Evolutionary conservation across 2,888 invertebrate genomes (phyloP).

Genomic region (Parochlus steinenii): DNA sequence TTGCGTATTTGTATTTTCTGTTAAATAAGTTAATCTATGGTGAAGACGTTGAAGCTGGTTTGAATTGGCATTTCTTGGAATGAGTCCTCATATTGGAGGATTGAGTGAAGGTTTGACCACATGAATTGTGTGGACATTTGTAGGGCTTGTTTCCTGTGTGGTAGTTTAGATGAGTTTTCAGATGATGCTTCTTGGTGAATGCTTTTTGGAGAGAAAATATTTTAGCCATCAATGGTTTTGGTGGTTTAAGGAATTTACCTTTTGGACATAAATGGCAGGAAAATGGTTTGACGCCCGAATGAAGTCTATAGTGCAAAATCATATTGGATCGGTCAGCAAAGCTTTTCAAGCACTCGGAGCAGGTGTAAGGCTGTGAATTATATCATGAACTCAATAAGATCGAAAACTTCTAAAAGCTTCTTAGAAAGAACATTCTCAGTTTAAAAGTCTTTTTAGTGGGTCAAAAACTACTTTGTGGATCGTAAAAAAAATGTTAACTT

Average conservation of each 20-base stretch:
- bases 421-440: background rate
- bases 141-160: conserved; percentile 74
- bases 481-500: background rate
- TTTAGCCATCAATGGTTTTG: conserved; percentile 31
- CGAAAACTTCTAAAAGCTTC: too few relatives aligned
- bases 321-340: conserved; percentile 75
- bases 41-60: too few relatives aligned
- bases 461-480: background rate
- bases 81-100: conserved; percentile 79
- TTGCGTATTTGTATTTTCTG: too few relatives aligned
- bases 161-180: conserved; percentile 71
- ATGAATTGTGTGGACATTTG: conserved; percentile 44
- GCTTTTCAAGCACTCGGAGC: conserved; percentile 63
- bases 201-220: conserved; percentile 44
- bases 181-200: conserved; percentile 72
- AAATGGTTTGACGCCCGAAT: conserved; percentile 65
- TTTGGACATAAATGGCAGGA: conserved; percentile 33
- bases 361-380: conserved; percentile 67
- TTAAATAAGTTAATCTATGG: too few relatives aligned
- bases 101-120: conserved; percentile 63
- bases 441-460: background rate
- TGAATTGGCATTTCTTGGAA: conserved; percentile 51
- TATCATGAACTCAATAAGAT: too few relatives aligned
- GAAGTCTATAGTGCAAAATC: conserved; percentile 63
- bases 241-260: background rate